These are phyloP conservation scores for Neuroterus valhalla DNA, from an alignment of 1,140 invertebrate genomes.

Conservation along the genomic window DNA sequence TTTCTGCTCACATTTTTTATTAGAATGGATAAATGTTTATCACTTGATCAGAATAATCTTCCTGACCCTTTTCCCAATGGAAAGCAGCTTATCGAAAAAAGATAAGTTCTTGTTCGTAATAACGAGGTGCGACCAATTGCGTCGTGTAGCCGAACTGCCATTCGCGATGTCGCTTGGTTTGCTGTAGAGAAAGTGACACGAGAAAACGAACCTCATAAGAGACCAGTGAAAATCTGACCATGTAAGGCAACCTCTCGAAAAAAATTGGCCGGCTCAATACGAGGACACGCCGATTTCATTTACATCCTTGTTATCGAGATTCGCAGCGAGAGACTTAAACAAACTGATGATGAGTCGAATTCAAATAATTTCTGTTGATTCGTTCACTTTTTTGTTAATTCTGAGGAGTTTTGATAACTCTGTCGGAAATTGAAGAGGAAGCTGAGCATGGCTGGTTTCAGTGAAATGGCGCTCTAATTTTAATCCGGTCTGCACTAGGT, in stretches of 20 bases:
- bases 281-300: slow-evolving; percentile 12
- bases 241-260: slow-evolving; percentile 29
- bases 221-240: slow-evolving; percentile 36
- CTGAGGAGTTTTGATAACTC: no score
- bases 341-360: no score
- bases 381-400: no score
- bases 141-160: background rate
- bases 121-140: background rate
- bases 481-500: no score
- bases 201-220: slow-evolving; percentile 32
- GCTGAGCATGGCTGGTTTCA: no score
- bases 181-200: slow-evolving; percentile 43
- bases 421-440: no score
- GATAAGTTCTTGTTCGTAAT: background rate
- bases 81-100: background rate
- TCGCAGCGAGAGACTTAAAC: background rate
- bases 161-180: slow-evolving; percentile 36
- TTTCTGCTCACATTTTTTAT: no score
- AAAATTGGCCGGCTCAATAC: background rate
- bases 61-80: background rate
- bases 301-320: background rate
- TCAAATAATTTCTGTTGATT: no score
- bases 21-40: no score
- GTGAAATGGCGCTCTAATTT: no score
- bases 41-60: no score